Conservation (phyloP, 2,888 invertebrate species). For the Cheilosia impressa region DNA sequence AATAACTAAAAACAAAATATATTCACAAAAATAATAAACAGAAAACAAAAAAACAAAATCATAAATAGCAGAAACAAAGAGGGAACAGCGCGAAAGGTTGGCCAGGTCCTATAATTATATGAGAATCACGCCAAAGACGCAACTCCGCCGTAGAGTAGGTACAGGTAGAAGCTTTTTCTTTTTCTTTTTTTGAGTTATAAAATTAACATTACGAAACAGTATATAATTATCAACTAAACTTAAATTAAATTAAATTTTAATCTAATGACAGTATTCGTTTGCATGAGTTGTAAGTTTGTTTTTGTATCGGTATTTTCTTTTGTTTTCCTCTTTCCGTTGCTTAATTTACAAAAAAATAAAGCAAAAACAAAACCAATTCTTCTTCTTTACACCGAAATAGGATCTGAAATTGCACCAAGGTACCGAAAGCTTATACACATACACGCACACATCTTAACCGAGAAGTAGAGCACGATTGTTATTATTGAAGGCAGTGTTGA, state of each 20-base stretch:
- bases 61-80: conserved; percentile 58
- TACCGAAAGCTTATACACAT: conserved; percentile 40
- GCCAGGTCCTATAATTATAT: conserved; percentile 42
- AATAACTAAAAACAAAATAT: conserved; percentile 54
- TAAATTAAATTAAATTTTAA: conserved; percentile 71
- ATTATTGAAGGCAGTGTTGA: conserved; percentile 80
- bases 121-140: conserved; percentile 48
- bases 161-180: conserved; percentile 57
- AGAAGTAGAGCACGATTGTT: conserved; percentile 67
- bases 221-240: conserved; percentile 60
- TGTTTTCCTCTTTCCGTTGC: conserved; percentile 52
- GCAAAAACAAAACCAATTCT: conserved; percentile 51
- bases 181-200: conserved; percentile 28
- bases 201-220: conserved; percentile 66
- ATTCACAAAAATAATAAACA: conserved; percentile 55
- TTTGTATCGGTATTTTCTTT: conserved; percentile 43
- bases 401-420: conserved; percentile 74
- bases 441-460: conserved; percentile 41
- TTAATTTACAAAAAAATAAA: conserved; percentile 20
- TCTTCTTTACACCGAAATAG: conserved; percentile 68
- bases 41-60: conserved; percentile 53
- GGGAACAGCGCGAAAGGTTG: conserved; percentile 31
- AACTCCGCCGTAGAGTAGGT: conserved; percentile 52
- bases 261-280: conserved; percentile 74
- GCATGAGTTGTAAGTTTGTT: conserved; percentile 63